These are phyloP conservation scores for Neria commutata DNA, from an alignment of 2,888 invertebrate genomes.

Conservation along the genomic window DNA sequence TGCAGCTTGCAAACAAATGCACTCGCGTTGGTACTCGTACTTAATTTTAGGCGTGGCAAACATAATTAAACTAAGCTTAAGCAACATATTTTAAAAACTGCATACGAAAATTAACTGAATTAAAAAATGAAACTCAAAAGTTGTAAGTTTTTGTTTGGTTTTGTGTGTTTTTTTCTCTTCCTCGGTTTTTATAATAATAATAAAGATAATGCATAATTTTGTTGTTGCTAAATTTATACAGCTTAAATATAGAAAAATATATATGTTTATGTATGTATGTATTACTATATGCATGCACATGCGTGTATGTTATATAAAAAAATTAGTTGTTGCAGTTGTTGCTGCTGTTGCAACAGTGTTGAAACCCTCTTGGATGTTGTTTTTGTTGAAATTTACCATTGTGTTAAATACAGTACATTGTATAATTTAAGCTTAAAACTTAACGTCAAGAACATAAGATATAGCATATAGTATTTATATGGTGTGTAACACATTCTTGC, in stretches of 20 bases:
- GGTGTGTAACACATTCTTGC: not conserved
- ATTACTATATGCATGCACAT: no score
- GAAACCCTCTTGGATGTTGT: constrained; percentile 3
- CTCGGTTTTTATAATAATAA: constrained; percentile 25
- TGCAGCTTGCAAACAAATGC: no score
- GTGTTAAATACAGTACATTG: not conserved
- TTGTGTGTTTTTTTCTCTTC: constrained; percentile 32
- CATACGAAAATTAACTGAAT: no score
- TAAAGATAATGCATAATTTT: constrained; percentile 38
- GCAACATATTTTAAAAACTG: no score
- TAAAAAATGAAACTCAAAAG: constrained; percentile 51
- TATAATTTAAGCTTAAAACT: not conserved
- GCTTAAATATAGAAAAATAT: not conserved
- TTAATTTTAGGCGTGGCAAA: no score
- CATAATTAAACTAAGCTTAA: no score
- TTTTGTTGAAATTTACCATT: not conserved
- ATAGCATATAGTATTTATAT: not conserved
- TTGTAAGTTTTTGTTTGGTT: constrained; percentile 33
- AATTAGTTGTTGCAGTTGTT: not conserved
- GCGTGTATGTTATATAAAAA: not conserved
- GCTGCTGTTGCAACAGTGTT: no score
- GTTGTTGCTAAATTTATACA: no score
- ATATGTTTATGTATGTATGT: no score
- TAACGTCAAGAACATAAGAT: not conserved
- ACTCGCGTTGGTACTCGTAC: no score